These are phyloP conservation scores for Adineta ricciae DNA, from an alignment of 2,888 invertebrate genomes.

Conservation along the genomic window DNA sequence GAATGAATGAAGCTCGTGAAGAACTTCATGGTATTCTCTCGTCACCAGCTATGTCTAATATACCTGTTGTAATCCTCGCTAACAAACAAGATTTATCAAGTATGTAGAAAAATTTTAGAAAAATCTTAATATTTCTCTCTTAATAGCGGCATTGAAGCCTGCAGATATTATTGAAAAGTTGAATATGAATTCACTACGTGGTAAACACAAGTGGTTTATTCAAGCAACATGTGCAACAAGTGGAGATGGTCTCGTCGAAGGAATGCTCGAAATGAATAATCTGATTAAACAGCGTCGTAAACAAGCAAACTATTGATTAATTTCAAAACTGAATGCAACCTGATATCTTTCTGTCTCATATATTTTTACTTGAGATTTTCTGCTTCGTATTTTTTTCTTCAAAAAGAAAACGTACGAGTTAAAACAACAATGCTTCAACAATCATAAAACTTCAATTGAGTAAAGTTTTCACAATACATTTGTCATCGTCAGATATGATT, in stretches of 20 bases:
- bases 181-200: constrained; percentile 38
- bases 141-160: constrained; percentile 40
- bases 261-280: constrained; percentile 43
- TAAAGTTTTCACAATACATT: too few species aligned
- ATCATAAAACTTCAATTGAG: too few species aligned
- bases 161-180: constrained; percentile 41
- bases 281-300: constrained; percentile 41
- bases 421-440: too few species aligned
- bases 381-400: too few species aligned
- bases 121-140: background rate
- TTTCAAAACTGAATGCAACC: background rate
- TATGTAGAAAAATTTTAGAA: constrained; percentile 30
- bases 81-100: constrained; percentile 49
- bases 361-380: too few species aligned
- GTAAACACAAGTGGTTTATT: constrained; percentile 43
- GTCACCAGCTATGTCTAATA: constrained; percentile 42
- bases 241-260: constrained; percentile 48
- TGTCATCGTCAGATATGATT: too few species aligned
- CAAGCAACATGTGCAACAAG: constrained; percentile 45
- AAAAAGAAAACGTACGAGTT: too few species aligned
- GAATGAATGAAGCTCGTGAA: constrained; percentile 42
- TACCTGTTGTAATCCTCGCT: constrained; percentile 47
- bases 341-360: too few species aligned
- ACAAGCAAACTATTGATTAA: background rate
- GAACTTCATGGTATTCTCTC: constrained; percentile 43